Percentiles rank a stretch among this genome's conserved stretches.
Evolutionary conservation across 2,113 vertebrate genomes (phyloP).

Genomic region (Arothron firmamentum): DNA sequence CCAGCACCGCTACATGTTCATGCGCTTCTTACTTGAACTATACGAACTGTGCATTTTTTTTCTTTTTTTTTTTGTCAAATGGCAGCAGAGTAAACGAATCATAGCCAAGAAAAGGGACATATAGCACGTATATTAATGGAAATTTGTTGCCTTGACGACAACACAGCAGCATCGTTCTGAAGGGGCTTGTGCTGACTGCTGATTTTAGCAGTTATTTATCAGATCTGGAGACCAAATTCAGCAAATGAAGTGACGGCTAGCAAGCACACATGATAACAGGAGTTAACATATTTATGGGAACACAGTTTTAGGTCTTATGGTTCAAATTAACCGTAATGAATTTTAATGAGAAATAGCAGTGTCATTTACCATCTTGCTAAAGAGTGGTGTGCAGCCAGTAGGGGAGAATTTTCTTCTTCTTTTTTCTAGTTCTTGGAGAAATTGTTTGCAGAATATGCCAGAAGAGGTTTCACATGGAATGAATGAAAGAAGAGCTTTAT

Average conservation of each 20-base stretch:
- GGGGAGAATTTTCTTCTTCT: too few species aligned
- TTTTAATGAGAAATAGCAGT: too few species aligned
- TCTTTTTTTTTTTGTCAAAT: conserved; percentile 10
- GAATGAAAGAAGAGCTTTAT: too few species aligned
- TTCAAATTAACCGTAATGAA: too few species aligned
- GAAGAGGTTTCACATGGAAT: neutral
- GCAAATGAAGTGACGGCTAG: neutral
- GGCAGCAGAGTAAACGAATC: neutral
- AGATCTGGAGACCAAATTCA: neutral
- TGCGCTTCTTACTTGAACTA: conserved; percentile 18
- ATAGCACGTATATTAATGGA: neutral
- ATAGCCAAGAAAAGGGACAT: neutral
- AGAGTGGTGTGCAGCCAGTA: too few species aligned
- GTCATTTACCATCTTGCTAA: too few species aligned
- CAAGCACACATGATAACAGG: neutral
- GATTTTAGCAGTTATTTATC: neutral
- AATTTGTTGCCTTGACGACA: neutral
- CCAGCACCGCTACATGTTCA: conserved; percentile 2
- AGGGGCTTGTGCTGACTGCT: too few species aligned
- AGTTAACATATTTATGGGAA: too few species aligned
- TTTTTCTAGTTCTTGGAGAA: too few species aligned
- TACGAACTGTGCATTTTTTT: conserved; percentile 7
- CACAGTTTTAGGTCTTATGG: too few species aligned
- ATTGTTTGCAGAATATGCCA: neutral
- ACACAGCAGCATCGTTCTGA: neutral